Conservation (phyloP, 2,888 invertebrate species). For the Euplagia quadripunctaria region DNA sequence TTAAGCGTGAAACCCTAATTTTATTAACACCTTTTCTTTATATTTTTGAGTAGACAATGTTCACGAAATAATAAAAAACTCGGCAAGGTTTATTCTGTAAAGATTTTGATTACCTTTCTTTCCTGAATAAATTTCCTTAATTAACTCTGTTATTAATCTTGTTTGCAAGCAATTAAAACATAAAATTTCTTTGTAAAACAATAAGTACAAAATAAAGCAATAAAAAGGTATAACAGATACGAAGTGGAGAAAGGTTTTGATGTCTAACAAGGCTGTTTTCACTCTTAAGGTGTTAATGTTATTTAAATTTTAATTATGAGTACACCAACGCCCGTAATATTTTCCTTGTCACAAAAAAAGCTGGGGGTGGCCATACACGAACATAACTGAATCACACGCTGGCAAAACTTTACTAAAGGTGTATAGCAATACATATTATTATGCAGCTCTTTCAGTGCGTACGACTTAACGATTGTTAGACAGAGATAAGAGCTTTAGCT, state of each 20-base stretch:
- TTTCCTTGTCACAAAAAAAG: too few relatives aligned
- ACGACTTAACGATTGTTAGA: too few relatives aligned
- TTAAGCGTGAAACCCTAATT: not conserved
- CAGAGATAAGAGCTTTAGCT: too few relatives aligned
- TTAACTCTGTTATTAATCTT: constrained; percentile 2
- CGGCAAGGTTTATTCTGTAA: constrained; percentile 5
- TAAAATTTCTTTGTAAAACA: not conserved
- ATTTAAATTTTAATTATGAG: not conserved
- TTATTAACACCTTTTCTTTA: not conserved
- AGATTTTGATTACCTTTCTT: constrained; percentile 12
- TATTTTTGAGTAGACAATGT: not conserved
- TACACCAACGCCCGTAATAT: not conserved
- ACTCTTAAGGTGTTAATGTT: not conserved
- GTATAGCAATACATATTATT: too few relatives aligned
- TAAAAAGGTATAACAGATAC: not conserved
- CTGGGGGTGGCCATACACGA: too few relatives aligned
- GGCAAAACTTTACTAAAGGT: too few relatives aligned
- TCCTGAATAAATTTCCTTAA: constrained; percentile 14
- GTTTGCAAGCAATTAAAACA: constrained; percentile 14
- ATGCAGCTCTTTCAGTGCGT: too few relatives aligned
- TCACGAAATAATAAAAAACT: not conserved
- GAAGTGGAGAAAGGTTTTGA: not conserved
- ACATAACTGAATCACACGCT: too few relatives aligned
- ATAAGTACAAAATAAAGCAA: not conserved
- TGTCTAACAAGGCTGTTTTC: not conserved